Evolutionary conservation across 2,888 invertebrate genomes (phyloP).

Genomic region (Uloborus plumipes): DNA sequence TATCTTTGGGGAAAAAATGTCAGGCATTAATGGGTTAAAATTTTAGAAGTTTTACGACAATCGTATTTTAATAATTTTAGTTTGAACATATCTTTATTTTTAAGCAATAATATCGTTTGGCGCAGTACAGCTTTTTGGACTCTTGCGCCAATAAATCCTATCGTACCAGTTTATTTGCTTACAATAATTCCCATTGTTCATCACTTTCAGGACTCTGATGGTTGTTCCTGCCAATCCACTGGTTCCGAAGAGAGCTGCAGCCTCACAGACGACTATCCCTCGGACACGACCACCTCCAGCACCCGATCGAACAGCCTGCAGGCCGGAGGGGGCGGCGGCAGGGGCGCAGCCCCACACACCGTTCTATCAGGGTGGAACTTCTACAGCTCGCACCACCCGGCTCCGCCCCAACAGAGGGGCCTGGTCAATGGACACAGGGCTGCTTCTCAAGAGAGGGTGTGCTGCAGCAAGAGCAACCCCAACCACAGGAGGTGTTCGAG

Average conservation of each 20-base stretch:
- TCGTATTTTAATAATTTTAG: too few relatives aligned
- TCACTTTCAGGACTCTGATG: constrained; percentile 58
- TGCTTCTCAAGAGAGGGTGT: constrained; percentile 54
- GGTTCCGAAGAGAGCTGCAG: constrained; percentile 63
- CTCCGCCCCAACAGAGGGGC: constrained; percentile 71
- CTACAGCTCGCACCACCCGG: constrained; percentile 69
- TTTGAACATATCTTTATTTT: too few relatives aligned
- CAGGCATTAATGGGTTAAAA: too few relatives aligned
- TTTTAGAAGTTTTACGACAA: too few relatives aligned
- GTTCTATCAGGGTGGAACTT: constrained; percentile 62
- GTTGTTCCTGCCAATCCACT: constrained; percentile 65
- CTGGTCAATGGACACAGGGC: constrained; percentile 57
- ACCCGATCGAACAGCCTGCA: constrained; percentile 37
- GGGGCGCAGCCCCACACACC: constrained; percentile 55
- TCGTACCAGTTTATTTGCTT: too few relatives aligned
- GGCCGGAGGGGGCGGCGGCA: constrained; percentile 30
- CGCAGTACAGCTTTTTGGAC: too few relatives aligned
- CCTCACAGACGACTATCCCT: constrained; percentile 62
- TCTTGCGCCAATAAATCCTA: too few relatives aligned
- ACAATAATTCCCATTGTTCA: background rate
- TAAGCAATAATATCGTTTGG: too few relatives aligned
- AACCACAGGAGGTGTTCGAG: constrained; percentile 63
- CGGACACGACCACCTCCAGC: constrained; percentile 52
- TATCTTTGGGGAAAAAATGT: too few relatives aligned
- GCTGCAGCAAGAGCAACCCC: constrained; percentile 15